Percentiles rank a stretch among this genome's conserved stretches.
These are phyloP conservation scores for Halictus rubicundus DNA, from an alignment of 1,140 invertebrate species.

Conservation along the genomic window DNA sequence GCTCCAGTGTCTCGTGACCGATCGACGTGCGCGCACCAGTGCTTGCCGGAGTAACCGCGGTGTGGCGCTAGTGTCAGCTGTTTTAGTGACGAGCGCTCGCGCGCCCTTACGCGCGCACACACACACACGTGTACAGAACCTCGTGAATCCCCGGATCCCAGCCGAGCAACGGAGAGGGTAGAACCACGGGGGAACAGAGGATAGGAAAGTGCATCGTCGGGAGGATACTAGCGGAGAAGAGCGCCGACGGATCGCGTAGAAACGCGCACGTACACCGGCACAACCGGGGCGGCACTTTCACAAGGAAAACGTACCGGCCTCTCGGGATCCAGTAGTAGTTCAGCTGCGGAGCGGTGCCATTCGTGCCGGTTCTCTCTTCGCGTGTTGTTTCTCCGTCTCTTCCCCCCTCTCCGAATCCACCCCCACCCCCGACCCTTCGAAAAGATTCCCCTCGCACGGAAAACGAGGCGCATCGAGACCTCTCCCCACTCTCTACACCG, in stretches of 20 bases:
- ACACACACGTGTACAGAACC: background rate
- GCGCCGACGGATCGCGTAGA: background rate
- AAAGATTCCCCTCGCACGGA: conserved; percentile 34
- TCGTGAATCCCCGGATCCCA: conserved; percentile 4
- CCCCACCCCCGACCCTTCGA: conserved; percentile 1
- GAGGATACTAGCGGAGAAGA: conserved; percentile 2
- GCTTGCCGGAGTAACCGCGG: conserved; percentile 37
- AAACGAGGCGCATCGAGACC: conserved; percentile 51
- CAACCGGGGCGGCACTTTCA: conserved; percentile 26
- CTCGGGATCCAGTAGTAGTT: conserved; percentile 63
- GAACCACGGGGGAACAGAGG: background rate
- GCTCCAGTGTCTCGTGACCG: conserved; percentile 44
- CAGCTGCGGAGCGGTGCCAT: conserved; percentile 62
- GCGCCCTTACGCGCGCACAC: conserved; percentile 11
- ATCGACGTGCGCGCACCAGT: conserved; percentile 33
- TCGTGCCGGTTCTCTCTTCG: conserved; percentile 53
- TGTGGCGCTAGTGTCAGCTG: conserved; percentile 58
- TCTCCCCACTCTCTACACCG: conserved; percentile 48
- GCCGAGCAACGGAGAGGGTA: background rate
- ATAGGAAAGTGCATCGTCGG: background rate
- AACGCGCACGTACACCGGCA: background rate
- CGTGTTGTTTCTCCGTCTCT: conserved; percentile 41
- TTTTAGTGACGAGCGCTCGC: conserved; percentile 45
- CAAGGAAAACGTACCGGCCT: conserved; percentile 34
- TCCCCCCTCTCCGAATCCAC: background rate